A percentile compares a stretch with the other conserved stretches of the same genome.
phyloP scores from a whole-genome alignment of 1,140 invertebrate genomes.

The Heterodera schachtii region DNA sequence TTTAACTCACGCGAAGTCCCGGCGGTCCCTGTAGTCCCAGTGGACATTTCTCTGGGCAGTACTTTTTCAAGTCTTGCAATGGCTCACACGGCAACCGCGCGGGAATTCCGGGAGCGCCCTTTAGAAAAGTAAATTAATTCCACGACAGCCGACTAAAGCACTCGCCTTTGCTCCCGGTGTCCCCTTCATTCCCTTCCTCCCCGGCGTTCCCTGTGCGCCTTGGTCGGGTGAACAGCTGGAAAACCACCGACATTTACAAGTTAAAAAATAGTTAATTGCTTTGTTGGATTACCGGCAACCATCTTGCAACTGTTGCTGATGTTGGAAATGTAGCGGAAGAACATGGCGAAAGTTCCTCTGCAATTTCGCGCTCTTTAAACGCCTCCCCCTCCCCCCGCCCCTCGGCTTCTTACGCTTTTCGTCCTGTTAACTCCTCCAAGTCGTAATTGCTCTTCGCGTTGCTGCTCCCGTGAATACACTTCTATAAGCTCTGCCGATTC shows the following conservation, averaged over 20 bases:
- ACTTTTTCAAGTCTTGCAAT: conserved; percentile 55
- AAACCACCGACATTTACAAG: conserved; percentile 1
- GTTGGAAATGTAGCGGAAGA: conserved; percentile 38
- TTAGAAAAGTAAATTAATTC: background rate
- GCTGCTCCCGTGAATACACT: background rate
- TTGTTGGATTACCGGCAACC: conserved; percentile 28
- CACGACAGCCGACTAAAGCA: background rate
- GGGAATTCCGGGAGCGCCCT: conserved; percentile 56
- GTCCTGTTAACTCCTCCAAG: conserved; percentile 10
- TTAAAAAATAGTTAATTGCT: conserved; percentile 14
- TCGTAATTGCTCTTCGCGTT: background rate
- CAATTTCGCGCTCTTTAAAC: background rate
- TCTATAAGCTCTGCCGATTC: conserved; percentile 34
- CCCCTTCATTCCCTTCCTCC: conserved; percentile 50
- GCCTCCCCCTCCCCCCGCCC: background rate
- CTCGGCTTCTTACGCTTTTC: conserved; percentile 9
- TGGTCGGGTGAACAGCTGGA: conserved; percentile 43
- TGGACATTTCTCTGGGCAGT: conserved; percentile 52
- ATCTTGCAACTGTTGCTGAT: conserved; percentile 15
- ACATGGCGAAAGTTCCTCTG: conserved; percentile 12
- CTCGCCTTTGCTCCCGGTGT: conserved; percentile 36
- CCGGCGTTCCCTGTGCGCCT: conserved; percentile 41
- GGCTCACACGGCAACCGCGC: conserved; percentile 55
- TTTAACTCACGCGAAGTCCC: conserved; percentile 44
- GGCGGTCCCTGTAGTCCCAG: conserved; percentile 40